These are phyloP conservation scores for Panthera leo DNA, from an alignment of 2,113 vertebrate genomes.

Conservation along the genomic window DNA sequence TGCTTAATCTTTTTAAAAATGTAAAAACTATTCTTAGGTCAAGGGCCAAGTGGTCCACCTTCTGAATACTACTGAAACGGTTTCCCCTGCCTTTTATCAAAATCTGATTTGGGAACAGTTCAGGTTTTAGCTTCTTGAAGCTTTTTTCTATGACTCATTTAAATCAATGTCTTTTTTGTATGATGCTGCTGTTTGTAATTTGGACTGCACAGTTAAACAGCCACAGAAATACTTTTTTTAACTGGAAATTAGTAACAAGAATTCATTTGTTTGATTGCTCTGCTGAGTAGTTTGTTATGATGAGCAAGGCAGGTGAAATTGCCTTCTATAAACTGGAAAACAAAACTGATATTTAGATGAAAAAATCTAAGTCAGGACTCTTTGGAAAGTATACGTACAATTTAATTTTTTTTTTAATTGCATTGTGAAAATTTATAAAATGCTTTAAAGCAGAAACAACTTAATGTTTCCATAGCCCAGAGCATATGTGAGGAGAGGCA, in stretches of 20 bases:
- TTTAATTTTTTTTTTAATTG: neutral
- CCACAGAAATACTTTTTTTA: neutral
- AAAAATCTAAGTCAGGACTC: neutral
- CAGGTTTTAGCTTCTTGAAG: neutral
- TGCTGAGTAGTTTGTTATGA: neutral
- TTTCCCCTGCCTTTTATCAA: neutral
- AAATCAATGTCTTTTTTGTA: neutral
- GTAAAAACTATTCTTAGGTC: neutral
- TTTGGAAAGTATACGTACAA: neutral
- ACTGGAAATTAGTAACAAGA: neutral
- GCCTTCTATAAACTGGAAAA: neutral
- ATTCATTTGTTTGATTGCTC: neutral
- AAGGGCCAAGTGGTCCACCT: neutral
- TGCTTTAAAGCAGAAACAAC: slow-evolving; percentile 59
- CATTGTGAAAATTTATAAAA: slow-evolving; percentile 40
- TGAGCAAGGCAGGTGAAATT: neutral
- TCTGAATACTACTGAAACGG: neutral
- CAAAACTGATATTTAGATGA: neutral
- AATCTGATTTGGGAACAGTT: neutral
- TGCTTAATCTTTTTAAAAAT: neutral
- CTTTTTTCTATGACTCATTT: neutral
- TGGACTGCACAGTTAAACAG: no score
- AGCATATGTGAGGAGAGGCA: slow-evolving; percentile 41
- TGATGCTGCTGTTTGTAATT: neutral
- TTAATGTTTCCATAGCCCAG: slow-evolving; percentile 50